Conservation (phyloP, 2,888 invertebrate genomes). For the Meiosimyza platycephala region DNA sequence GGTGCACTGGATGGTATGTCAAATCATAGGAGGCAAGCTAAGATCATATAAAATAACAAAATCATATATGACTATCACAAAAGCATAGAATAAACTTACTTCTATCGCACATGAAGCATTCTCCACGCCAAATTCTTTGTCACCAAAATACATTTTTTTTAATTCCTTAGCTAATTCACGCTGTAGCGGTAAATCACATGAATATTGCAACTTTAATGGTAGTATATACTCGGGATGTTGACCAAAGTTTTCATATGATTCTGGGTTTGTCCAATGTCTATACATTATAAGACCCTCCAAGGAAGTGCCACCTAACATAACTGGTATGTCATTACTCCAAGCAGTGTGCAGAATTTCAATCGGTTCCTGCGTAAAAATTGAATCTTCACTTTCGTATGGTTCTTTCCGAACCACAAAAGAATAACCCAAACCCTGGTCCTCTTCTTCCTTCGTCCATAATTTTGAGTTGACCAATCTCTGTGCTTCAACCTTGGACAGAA, state of each 20-base stretch:
- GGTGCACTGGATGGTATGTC: slow-evolving; percentile 55
- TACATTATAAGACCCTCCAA: slow-evolving; percentile 48
- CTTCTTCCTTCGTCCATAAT: slow-evolving; percentile 46
- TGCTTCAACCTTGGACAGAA: slow-evolving; percentile 48
- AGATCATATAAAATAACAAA: slow-evolving; percentile 6
- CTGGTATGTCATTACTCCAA: slow-evolving; percentile 60
- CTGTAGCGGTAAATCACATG: slow-evolving; percentile 29
- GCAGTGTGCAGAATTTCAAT: slow-evolving; percentile 51
- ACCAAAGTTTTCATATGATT: slow-evolving; percentile 20
- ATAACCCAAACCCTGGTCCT: background rate
- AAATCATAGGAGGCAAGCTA: slow-evolving; percentile 51
- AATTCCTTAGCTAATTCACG: slow-evolving; percentile 49
- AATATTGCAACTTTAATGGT: slow-evolving; percentile 34
- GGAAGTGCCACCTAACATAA: slow-evolving; percentile 59
- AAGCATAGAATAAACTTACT: slow-evolving; percentile 36
- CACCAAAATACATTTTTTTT: slow-evolving; percentile 48
- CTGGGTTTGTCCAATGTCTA: slow-evolving; percentile 16
- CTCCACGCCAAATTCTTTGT: slow-evolving; percentile 54
- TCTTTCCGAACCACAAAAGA: slow-evolving; percentile 41
- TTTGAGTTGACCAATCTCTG: slow-evolving; percentile 43
- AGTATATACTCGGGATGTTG: slow-evolving; percentile 43
- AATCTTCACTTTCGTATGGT: slow-evolving; percentile 49
- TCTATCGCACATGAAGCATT: slow-evolving; percentile 53
- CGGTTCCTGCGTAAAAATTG: slow-evolving; percentile 54
- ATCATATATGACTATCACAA: background rate